Evolutionary conservation across 2,797 vertebrate species (phyloP).

Genomic region (Periophthalmus magnuspinnatus): DNA sequence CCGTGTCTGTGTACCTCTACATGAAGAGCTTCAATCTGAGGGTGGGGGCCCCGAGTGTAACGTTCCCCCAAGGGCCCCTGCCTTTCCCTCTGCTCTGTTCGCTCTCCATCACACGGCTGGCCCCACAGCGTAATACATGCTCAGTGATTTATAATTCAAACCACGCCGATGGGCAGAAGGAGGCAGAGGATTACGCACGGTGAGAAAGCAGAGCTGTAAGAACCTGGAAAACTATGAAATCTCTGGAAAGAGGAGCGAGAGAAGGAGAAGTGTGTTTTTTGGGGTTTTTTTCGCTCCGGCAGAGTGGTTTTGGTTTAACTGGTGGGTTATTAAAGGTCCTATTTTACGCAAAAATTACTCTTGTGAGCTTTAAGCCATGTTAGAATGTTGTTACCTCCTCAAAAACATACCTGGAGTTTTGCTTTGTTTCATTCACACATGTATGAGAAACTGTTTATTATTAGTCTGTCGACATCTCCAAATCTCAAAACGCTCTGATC

Average conservation of each 20-base stretch:
- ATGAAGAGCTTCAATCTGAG: constrained; percentile 28
- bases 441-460: too few relatives aligned
- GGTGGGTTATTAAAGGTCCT: neutral
- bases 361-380: too few relatives aligned
- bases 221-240: constrained; percentile 45
- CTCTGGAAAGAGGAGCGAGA: neutral
- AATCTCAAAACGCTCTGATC: too few relatives aligned
- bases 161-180: constrained; percentile 40
- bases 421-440: too few relatives aligned
- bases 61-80: constrained; percentile 46
- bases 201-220: constrained; percentile 50
- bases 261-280: neutral
- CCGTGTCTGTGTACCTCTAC: constrained; percentile 31
- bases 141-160: constrained; percentile 76
- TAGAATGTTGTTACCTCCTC: too few relatives aligned
- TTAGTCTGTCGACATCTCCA: too few relatives aligned
- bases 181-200: constrained; percentile 69
- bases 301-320: neutral
- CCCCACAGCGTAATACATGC: constrained; percentile 57
- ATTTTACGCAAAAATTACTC: too few relatives aligned
- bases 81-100: too few relatives aligned
- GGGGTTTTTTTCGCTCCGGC: too few relatives aligned
- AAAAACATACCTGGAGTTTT: too few relatives aligned
- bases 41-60: constrained; percentile 49
- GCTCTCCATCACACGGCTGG: constrained; percentile 38